Percentiles rank a stretch among this genome's conserved stretches.
phyloP scores from a whole-genome alignment of 2,888 invertebrate genomes.

The Callinectes sapidus region DNA sequence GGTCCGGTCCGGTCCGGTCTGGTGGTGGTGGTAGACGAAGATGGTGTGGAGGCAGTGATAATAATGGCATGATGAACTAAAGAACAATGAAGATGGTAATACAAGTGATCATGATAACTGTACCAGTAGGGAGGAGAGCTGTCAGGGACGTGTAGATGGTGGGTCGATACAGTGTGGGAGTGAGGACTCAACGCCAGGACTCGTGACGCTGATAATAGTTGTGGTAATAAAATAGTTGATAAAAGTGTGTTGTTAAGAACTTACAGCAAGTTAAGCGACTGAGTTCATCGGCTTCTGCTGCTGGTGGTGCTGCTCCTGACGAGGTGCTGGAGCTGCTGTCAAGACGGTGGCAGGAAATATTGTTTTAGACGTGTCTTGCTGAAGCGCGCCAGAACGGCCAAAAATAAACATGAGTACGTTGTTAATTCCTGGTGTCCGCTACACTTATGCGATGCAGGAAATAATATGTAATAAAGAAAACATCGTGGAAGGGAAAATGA shows the following conservation, averaged over 20 bases:
- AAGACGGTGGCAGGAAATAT: conserved; percentile 2
- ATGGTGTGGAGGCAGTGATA: conserved; percentile 33
- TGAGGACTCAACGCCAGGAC: conserved; percentile 6
- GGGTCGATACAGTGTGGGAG: conserved; percentile 18
- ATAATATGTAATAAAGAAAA: not conserved
- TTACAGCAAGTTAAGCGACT: conserved; percentile 11
- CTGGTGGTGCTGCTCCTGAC: conserved; percentile 19
- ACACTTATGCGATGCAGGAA: not conserved
- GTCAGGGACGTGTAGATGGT: conserved; percentile 22
- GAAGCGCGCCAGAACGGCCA: not conserved
- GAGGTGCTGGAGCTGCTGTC: not conserved
- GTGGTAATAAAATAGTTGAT: conserved; percentile 24
- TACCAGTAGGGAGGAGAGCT: conserved; percentile 25
- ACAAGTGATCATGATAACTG: conserved; percentile 26
- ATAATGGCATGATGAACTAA: not conserved
- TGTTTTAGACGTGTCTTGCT: not conserved
- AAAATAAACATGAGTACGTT: not conserved
- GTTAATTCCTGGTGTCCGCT: not conserved
- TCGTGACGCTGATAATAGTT: conserved; percentile 31
- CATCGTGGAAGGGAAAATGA: not conserved
- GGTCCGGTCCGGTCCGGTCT: too few relatives aligned
- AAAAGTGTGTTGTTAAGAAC: conserved; percentile 23
- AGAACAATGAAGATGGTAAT: conserved; percentile 33
- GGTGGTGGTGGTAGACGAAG: conserved; percentile 25
- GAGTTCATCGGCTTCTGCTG: not conserved